Percentiles rank a stretch among this genome's conserved stretches.
These are phyloP conservation scores for Oryctes rhinoceros DNA, from an alignment of 1,140 invertebrate species.

Conservation along the genomic window DNA sequence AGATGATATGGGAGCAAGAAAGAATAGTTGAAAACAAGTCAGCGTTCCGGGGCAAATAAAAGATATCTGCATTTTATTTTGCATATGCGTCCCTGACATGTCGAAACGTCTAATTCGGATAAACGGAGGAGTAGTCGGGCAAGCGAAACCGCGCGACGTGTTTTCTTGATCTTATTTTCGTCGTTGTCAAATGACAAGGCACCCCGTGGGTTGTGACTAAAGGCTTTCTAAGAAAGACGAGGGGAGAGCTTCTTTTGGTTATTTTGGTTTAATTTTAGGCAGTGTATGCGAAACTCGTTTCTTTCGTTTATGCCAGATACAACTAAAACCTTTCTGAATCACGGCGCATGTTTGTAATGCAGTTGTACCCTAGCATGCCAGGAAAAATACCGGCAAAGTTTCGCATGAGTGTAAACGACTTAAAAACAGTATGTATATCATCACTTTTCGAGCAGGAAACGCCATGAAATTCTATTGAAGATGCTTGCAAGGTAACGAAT, in stretches of 20 bases:
- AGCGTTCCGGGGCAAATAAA: conserved; percentile 50
- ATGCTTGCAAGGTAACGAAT: too few species aligned
- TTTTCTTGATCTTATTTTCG: conserved; percentile 15
- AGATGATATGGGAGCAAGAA: conserved; percentile 54
- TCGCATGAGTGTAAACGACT: too few species aligned
- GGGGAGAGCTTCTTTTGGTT: background rate
- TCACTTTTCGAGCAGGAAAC: too few species aligned
- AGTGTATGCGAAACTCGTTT: background rate
- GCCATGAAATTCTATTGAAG: too few species aligned
- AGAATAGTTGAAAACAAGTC: conserved; percentile 53
- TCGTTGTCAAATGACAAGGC: conserved; percentile 23
- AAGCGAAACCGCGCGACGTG: background rate
- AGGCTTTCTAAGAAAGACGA: conserved; percentile 4
- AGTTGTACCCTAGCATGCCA: background rate
- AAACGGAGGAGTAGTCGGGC: background rate
- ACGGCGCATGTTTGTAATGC: background rate
- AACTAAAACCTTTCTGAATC: background rate
- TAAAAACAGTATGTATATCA: too few species aligned
- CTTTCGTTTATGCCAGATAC: background rate
- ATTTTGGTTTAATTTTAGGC: conserved; percentile 14
- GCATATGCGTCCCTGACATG: conserved; percentile 45
- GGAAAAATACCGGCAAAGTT: too few species aligned
- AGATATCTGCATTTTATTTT: conserved; percentile 51
- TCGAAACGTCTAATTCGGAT: conserved; percentile 33
- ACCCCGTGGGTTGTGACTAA: conserved; percentile 17